Conservation (phyloP, 2,113 vertebrate genomes). For the Cebidichthys violaceus region DNA sequence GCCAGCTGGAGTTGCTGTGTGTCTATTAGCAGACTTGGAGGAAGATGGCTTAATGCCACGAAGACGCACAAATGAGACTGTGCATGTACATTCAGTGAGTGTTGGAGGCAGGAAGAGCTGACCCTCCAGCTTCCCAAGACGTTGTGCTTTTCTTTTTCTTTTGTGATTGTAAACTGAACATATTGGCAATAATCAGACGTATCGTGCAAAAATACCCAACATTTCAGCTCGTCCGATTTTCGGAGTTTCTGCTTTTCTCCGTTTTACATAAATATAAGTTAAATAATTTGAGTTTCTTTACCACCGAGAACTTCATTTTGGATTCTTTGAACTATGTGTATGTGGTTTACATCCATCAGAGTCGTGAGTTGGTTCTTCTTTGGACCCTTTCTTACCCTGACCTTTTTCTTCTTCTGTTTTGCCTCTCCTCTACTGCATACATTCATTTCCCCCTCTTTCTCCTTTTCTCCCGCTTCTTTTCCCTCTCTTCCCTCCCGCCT, state of each 20-base stretch:
- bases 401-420: neutral
- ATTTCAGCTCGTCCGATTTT: neutral
- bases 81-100: neutral
- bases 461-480: neutral
- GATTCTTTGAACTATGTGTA: neutral
- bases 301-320: neutral
- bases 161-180: neutral
- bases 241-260: neutral
- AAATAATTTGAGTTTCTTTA: neutral
- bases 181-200: neutral
- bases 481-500: neutral
- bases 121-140: neutral
- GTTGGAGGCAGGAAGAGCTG: neutral
- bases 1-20: slow-evolving; percentile 73
- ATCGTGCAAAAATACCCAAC: neutral
- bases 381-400: neutral
- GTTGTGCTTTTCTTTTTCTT: neutral
- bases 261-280: neutral
- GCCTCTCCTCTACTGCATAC: neutral
- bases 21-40: slow-evolving; percentile 23
- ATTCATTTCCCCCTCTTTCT: neutral
- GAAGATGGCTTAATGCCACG: slow-evolving; percentile 52
- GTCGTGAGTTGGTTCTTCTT: neutral
- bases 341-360: neutral
- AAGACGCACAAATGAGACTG: slow-evolving; percentile 24